Base-by-base conservation (phyloP, 2,888 invertebrate genomes). In the Torymus texanus region DNA sequence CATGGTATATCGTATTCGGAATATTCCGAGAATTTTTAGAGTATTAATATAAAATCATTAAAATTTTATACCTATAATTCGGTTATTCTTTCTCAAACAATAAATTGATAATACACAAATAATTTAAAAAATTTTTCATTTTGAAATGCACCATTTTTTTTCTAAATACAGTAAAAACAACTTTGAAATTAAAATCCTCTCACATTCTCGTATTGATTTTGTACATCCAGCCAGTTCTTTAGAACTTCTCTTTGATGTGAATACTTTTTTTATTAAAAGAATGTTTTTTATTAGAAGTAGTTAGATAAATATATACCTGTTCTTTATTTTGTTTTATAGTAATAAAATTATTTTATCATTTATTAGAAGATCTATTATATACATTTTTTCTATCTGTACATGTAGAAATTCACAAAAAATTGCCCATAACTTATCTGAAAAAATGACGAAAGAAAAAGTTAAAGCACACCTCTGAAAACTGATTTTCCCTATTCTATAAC, bases 181-280 rank as follows among this genome's bases (percentile, higher is more conserved):
- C 61, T 76, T 56, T 62, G 21, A 50, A 68, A 70, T 77, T 71
- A 24, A 78, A 72, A 78, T 78, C 53, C 66, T n/a, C 41, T 29
- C 65, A 53, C 41, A 53, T 61, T 78, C 71, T 18, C 66, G 41
- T 78, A 78, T 78, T 78, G 77, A 78, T 78, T 78, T 78, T 66
- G 41, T 72, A 61, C 77, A 59, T 78, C 66, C 55, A 21, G 50
- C 77, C 63, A 75, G 53, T 65, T 51, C 53, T 75, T 66, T 41
- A 53, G 53, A 63, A 51, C 41, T 59, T 51, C 71, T 58, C 65
- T 71, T 65, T 63, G 56, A 68, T 68, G 21, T 21, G 61, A 76
- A 66, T 51, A 58, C n/a, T 41, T 74, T 58, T 58, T 56, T 29
- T 56, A 56, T 65, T 56, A 65, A 58, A 14, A 41, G 12, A 2